Conservation (phyloP, 2,113 vertebrate species). For the Dendrocopos noguchii region DNA sequence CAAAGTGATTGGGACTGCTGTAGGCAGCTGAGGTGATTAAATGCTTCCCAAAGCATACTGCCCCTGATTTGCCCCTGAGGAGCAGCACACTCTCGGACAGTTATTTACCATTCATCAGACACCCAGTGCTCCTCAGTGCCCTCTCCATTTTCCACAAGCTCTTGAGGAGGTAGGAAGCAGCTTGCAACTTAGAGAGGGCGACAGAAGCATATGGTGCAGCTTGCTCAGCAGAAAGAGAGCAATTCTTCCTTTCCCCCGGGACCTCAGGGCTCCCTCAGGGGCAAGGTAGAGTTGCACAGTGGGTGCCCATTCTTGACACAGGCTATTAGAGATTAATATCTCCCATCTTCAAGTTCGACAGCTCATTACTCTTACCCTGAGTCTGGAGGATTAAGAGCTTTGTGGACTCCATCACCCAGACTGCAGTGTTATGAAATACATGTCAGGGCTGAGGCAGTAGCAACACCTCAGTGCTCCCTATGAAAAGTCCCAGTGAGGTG, state of each 20-base stretch:
- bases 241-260: neutral
- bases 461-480: neutral
- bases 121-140: neutral
- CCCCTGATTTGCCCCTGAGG: neutral
- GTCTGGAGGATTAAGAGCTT: neutral
- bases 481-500: rapidly evolving
- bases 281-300: neutral
- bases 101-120: neutral
- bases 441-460: neutral
- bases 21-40: neutral
- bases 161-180: neutral
- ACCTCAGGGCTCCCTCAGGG: neutral
- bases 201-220: rapidly evolving
- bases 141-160: neutral
- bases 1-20: neutral
- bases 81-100: neutral
- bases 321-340: neutral
- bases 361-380: neutral
- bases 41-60: neutral
- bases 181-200: neutral
- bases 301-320: neutral
- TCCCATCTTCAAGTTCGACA: neutral
- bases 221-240: neutral
- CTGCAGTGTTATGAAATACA: neutral
- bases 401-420: neutral